A percentile compares a stretch with the other conserved stretches of the same genome.
phyloP scores from a whole-genome alignment of 2,797 vertebrate species.

The Yasuhikotakia modesta region DNA sequence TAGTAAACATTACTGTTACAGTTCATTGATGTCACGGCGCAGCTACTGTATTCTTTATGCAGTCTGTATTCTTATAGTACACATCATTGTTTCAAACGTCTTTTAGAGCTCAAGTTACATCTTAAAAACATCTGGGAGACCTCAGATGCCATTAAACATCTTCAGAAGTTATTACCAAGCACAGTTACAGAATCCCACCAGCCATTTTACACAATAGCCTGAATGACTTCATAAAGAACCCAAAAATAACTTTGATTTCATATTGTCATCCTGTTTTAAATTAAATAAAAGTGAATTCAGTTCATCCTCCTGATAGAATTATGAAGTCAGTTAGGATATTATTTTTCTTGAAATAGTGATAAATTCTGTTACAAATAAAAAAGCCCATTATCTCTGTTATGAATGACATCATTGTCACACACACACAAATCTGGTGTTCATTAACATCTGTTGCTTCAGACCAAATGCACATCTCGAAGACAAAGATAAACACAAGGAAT shows the following conservation, averaged over 20 bases:
- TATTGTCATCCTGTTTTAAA: too few species aligned
- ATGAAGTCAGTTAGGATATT: neutral
- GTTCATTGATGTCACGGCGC: slow-evolving; percentile 13
- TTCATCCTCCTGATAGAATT: neutral
- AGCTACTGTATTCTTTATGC: slow-evolving; percentile 11
- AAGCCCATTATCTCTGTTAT: neutral
- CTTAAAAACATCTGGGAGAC: slow-evolving; percentile 36
- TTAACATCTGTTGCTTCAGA: slow-evolving; percentile 10
- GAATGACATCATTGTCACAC: slow-evolving; percentile 1
- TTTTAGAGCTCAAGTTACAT: slow-evolving; percentile 10
- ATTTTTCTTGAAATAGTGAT: too few species aligned
- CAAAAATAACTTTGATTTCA: neutral
- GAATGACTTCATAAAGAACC: slow-evolving; percentile 22
- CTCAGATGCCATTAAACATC: slow-evolving; percentile 30
- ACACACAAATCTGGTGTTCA: neutral
- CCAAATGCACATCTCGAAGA: neutral
- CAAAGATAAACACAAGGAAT: neutral
- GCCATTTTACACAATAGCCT: slow-evolving; percentile 8
- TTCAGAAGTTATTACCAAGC: slow-evolving; percentile 33
- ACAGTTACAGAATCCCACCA: slow-evolving; percentile 15
- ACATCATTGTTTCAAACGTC: slow-evolving; percentile 23
- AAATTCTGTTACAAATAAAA: neutral
- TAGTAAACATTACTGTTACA: slow-evolving; percentile 28
- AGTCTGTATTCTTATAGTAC: neutral
- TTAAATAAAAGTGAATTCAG: neutral